Evolutionary conservation across 2,797 vertebrate species (phyloP).

Genomic region (Typhlichthys subterraneus): DNA sequence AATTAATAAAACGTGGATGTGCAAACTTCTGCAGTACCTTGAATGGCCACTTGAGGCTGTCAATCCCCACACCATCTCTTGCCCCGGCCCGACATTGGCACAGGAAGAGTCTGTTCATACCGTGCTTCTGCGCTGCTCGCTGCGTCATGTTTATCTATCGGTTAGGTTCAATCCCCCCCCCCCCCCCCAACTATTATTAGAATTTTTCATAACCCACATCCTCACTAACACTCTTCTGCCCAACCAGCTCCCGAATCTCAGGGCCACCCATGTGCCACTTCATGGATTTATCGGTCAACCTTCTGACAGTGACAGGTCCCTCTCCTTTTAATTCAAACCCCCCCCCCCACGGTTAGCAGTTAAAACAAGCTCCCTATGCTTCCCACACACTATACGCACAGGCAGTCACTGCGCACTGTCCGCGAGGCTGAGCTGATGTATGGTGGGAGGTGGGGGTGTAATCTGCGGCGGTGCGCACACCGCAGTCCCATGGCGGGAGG

Average conservation of each 20-base stretch:
- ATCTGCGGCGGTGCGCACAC: conserved; percentile 29
- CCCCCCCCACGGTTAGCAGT: conserved; percentile 16
- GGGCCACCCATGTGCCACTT: conserved; percentile 48
- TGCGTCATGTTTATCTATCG: not conserved
- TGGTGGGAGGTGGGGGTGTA: conserved; percentile 35
- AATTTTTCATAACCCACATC: conserved; percentile 1
- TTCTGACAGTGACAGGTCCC: conserved; percentile 53
- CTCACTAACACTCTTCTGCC: conserved; percentile 23
- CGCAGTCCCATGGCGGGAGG: conserved; percentile 24
- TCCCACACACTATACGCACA: conserved; percentile 14
- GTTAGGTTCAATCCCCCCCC: too few species aligned
- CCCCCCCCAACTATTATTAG: conserved; percentile 7
- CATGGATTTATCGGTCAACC: conserved; percentile 65
- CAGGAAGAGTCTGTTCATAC: conserved; percentile 11
- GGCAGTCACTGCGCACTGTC: conserved; percentile 39
- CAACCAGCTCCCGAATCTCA: conserved; percentile 17
- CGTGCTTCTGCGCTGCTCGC: not conserved
- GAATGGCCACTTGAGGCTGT: too few species aligned
- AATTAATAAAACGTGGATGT: too few species aligned
- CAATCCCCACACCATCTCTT: conserved; percentile 9
- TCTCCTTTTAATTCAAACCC: conserved; percentile 64
- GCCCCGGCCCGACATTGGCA: conserved; percentile 46
- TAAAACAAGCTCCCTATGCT: conserved; percentile 41
- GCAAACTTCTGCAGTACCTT: too few species aligned
- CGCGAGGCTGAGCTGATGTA: conserved; percentile 27